phyloP scores from a whole-genome alignment of 2,888 invertebrate genomes.

The Ephialtes manifestator region DNA sequence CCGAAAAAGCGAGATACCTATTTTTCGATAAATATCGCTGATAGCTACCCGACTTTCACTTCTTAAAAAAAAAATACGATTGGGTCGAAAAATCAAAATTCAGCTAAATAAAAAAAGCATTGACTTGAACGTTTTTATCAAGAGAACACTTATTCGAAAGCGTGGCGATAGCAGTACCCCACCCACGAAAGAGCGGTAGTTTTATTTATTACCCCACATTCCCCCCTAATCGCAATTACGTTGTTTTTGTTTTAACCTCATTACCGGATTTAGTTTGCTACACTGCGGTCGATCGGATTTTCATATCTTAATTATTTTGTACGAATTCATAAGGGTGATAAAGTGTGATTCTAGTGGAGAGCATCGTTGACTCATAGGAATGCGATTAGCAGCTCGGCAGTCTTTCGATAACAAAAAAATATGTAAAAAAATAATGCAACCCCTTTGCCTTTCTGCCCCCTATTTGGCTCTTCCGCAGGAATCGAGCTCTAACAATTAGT shows the following conservation, averaged over 20 bases:
- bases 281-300: background rate
- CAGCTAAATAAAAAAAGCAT: background rate
- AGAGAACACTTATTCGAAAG: background rate
- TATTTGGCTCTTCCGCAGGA: constrained; percentile 7
- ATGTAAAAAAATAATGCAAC: background rate
- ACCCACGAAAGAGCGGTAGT: background rate
- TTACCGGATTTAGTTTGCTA: background rate
- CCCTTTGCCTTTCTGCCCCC: background rate
- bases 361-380: background rate
- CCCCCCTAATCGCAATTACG: background rate
- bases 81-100: background rate
- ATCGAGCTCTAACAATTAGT: constrained; percentile 36
- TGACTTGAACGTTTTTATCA: background rate
- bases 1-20: too few species aligned
- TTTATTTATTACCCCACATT: background rate
- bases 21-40: too few species aligned
- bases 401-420: background rate
- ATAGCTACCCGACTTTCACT: too few species aligned
- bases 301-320: constrained; percentile 38
- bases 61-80: too few species aligned
- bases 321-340: constrained; percentile 40
- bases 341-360: constrained; percentile 3
- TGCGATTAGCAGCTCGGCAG: background rate
- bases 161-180: background rate
- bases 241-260: background rate